Evolutionary conservation across 2,797 vertebrate species (phyloP).

Genomic region (Mus minutoides): DNA sequence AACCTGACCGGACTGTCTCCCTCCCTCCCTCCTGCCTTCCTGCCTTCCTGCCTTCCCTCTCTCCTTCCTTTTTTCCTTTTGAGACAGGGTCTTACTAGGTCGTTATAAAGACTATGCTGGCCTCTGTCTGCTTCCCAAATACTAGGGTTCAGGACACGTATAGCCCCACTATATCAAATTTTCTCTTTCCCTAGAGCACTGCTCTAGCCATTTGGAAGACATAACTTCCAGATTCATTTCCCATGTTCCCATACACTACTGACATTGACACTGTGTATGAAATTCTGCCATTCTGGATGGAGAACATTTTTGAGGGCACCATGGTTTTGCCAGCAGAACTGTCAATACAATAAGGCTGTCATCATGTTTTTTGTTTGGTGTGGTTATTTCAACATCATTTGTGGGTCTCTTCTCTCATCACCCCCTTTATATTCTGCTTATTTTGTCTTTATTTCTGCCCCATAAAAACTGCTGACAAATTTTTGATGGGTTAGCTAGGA

Average conservation of each 20-base stretch:
- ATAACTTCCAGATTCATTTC: not conserved
- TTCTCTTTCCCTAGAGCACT: not conserved
- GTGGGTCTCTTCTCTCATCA: not conserved
- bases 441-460: slow-evolving; percentile 37
- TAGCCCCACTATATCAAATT: not conserved
- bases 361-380: not conserved
- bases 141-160: not conserved
- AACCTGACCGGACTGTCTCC: not conserved
- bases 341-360: not conserved
- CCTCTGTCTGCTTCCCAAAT: not conserved
- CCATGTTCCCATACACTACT: not conserved
- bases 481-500: slow-evolving; percentile 55
- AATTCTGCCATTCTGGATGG: not conserved
- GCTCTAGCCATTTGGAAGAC: not conserved
- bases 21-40: too few relatives aligned
- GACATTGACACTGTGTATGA: not conserved
- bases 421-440: not conserved
- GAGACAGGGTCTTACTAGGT: not conserved
- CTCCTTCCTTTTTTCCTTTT: not conserved
- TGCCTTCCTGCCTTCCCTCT: too few relatives aligned
- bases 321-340: not conserved
- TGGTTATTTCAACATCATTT: not conserved
- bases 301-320: not conserved
- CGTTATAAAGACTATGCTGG: not conserved
- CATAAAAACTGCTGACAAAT: slow-evolving; percentile 51